Evolutionary conservation across 2,888 invertebrate species (phyloP).

Genomic region (Diarsia rubi): DNA sequence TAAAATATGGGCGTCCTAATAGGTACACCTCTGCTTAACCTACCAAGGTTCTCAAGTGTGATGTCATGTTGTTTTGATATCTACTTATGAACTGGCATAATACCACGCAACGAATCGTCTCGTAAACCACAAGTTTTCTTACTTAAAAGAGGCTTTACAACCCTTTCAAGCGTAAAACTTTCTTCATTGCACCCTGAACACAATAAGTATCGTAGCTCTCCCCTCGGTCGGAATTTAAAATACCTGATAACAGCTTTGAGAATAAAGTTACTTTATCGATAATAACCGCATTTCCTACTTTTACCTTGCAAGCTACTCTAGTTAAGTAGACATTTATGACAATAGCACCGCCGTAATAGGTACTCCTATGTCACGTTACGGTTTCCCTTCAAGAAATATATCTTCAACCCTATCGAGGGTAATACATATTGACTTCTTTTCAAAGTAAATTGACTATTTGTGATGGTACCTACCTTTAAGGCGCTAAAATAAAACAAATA

Average conservation of each 20-base stretch:
- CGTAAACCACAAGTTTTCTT: conserved; percentile 39
- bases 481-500: neutral
- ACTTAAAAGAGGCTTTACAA: conserved; percentile 34
- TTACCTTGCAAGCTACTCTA: conserved; percentile 61
- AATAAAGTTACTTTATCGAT: conserved; percentile 62
- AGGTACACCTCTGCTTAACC: too few species aligned
- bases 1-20: too few species aligned
- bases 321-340: conserved; percentile 68
- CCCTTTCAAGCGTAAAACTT: conserved; percentile 48
- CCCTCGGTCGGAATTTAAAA: conserved; percentile 55
- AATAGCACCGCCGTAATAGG: conserved; percentile 53
- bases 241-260: conserved; percentile 56
- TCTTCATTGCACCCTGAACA: conserved; percentile 36
- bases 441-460: conserved; percentile 62
- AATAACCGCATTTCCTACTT: conserved; percentile 60
- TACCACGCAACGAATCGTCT: neutral
- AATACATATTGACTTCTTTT: conserved; percentile 38
- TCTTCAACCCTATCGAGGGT: conserved; percentile 35
- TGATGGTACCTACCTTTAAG: neutral
- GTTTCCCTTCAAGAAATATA: conserved; percentile 61
- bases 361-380: conserved; percentile 50
- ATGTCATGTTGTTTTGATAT: neutral
- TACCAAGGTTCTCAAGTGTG: too few species aligned
- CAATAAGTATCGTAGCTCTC: conserved; percentile 43
- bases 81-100: neutral